Conservation (phyloP, 2,113 vertebrate species). For the Bujurquina vittata region DNA sequence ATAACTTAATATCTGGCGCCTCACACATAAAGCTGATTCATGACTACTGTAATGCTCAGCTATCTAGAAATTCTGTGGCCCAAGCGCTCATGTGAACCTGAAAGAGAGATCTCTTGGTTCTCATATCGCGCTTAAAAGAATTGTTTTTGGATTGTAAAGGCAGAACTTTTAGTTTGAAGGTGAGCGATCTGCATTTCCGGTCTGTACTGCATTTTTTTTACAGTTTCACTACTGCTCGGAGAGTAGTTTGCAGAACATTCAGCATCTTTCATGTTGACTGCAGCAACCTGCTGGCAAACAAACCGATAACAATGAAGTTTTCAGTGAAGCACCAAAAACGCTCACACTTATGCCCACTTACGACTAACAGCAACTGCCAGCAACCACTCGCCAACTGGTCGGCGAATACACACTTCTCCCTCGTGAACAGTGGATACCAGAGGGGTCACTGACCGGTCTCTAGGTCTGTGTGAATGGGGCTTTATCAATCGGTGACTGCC, state of each 20-base stretch:
- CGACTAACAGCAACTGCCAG: not conserved
- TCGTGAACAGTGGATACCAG: not conserved
- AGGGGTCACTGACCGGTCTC: not conserved
- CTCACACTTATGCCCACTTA: not conserved
- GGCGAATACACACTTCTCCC: not conserved
- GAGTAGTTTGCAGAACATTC: not conserved
- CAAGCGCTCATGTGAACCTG: not conserved
- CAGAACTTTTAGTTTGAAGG: not conserved
- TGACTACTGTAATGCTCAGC: too few species aligned
- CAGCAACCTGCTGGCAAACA: not conserved
- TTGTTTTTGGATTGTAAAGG: not conserved
- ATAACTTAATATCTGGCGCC: not conserved
- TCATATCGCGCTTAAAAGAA: not conserved
- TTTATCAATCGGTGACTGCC: not conserved
- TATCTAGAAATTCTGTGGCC: not conserved
- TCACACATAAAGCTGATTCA: too few species aligned
- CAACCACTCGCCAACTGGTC: not conserved
- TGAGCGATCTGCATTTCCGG: not conserved
- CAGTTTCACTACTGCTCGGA: not conserved
- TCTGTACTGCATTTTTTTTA: not conserved
- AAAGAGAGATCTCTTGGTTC: not conserved
- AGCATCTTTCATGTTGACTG: not conserved
- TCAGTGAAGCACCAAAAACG: not conserved
- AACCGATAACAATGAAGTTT: not conserved
- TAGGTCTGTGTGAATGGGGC: not conserved